phyloP scores from a whole-genome alignment of 2,113 vertebrate genomes.

The Petaurus breviceps region DNA sequence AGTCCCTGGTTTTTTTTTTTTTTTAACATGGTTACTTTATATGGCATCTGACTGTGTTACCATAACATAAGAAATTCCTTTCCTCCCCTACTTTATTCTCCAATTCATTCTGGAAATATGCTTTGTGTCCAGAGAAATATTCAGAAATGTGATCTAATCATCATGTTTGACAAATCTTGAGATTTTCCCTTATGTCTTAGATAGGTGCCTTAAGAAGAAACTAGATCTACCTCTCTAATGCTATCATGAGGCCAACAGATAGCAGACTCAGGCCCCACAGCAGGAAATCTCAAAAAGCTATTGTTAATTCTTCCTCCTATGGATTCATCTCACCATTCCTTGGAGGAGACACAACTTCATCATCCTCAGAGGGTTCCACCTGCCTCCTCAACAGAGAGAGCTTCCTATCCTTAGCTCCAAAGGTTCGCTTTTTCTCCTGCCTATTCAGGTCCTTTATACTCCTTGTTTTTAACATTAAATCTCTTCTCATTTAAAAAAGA shows the following conservation, averaged over 20 bases:
- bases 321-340: neutral
- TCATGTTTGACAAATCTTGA: neutral
- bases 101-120: neutral
- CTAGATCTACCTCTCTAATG: neutral
- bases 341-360: neutral
- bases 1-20: neutral
- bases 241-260: neutral
- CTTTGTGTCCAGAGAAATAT: neutral
- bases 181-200: neutral
- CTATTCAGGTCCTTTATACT: neutral
- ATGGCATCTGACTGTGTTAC: neutral
- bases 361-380: neutral
- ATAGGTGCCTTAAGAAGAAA: neutral
- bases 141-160: neutral
- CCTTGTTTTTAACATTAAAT: neutral
- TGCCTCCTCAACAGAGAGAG: neutral
- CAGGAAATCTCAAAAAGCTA: neutral
- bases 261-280: neutral
- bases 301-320: neutral
- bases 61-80: neutral
- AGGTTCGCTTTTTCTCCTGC: neutral
- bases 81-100: neutral
- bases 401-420: neutral
- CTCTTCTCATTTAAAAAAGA: neutral
- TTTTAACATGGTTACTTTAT: neutral